Evolutionary conservation across 1,140 invertebrate genomes (phyloP), one percentile per base, ranked within the genome.

Genomic region (Orussus abietinus): DNA sequence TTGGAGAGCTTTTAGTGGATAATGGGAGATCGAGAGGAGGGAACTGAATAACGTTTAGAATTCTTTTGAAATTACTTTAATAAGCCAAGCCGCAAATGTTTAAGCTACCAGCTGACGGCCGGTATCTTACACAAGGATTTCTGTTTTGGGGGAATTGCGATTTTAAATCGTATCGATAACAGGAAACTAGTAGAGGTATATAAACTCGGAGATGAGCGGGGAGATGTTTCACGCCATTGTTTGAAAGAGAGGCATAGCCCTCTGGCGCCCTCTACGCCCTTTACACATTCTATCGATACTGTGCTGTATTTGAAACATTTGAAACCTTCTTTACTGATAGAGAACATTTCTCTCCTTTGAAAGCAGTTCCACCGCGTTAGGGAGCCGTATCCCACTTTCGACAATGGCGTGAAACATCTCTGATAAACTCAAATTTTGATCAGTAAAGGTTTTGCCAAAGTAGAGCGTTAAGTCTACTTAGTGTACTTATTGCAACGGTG

Each of bases 391-490:
- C n/a, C n/a, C n/a, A n/a, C n/a, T n/a, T n/a, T n/a, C n/a, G n/a
- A n/a, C n/a, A n/a, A n/a, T n/a, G n/a, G n/a, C n/a, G n/a, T n/a
- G n/a, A n/a, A n/a, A n/a, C n/a, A n/a, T n/a, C n/a, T n/a, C n/a
- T n/a, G n/a, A n/a, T n/a, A n/a, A n/a, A 32, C 5, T 53, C 35
- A 39, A 38, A 13, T 49, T 48, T 57, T 50, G 46, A 62, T 53
- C 62, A 53, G 42, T 59, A 55, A 57, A 61, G 36, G 38, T 41
- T 48, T 54, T 57, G 52, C 61, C 52, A 59, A 55, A 53, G 43
- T 55, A 60, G 50, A 53, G 51, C 52, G 30, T 65, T n/a, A 59
- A 53, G 55, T 58, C 53, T 60, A 60, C 52, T 60, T 51, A 53
- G 36, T 54, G 55, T 57, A 38, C 22, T 56, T 51, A 42, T 51